phyloP scores from a whole-genome alignment of 1,140 invertebrate species.

The Papilio polyxenes region DNA sequence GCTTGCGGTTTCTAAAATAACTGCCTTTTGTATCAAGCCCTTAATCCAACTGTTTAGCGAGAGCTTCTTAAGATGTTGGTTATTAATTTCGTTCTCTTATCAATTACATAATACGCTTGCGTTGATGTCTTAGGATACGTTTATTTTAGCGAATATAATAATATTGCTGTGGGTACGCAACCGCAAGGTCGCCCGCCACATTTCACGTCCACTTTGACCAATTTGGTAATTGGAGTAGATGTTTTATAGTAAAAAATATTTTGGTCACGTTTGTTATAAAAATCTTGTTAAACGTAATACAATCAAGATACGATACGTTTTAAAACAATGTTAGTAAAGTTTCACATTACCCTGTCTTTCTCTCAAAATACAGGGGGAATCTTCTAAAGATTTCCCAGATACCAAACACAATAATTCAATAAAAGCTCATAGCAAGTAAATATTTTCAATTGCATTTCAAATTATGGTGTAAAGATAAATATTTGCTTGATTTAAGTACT shows the following conservation, averaged over 20 bases:
- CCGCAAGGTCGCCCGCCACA: conserved; percentile 35
- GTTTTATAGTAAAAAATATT: conserved; percentile 35
- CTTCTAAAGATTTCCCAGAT: no score
- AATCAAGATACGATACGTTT: neutral
- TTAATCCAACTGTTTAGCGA: no score
- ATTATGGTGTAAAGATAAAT: no score
- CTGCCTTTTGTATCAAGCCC: no score
- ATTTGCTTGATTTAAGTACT: neutral
- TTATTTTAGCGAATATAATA: conserved; percentile 4
- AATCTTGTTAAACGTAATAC: conserved; percentile 15
- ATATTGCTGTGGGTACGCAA: neutral
- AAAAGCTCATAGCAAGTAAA: no score
- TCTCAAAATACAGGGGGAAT: no score
- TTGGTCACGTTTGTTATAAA: conserved; percentile 35
- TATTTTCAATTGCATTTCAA: no score
- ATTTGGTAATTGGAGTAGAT: conserved; percentile 41
- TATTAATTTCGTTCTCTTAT: neutral
- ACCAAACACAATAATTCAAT: no score
- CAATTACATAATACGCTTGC: neutral
- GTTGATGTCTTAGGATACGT: neutral
- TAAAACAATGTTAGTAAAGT: neutral
- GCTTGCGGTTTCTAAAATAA: no score
- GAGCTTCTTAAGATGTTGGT: no score
- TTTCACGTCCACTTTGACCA: conserved; percentile 37
- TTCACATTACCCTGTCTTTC: neutral